Conservation (phyloP, 2,797 vertebrate genomes). For the Lateolabrax maculatus region DNA sequence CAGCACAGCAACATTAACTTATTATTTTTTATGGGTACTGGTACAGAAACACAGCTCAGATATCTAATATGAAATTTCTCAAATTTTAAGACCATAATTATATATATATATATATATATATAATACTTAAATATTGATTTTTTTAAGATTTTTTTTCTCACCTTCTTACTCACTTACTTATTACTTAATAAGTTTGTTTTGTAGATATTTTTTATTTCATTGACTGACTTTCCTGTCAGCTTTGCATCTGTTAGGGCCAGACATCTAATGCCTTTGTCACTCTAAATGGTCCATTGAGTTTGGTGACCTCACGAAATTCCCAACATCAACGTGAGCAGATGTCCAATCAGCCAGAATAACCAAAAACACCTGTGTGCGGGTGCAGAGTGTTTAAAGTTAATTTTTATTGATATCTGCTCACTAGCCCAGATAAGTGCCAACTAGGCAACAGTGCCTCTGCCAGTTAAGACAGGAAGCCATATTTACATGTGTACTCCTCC, state of each 20-base stretch:
- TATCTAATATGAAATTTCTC: background rate
- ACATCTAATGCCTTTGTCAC: background rate
- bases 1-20: background rate
- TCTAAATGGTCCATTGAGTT: background rate
- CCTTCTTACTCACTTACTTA: background rate
- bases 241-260: background rate
- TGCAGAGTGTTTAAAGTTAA: background rate
- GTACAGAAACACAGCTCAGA: background rate
- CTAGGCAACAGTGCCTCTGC: background rate
- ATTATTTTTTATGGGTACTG: slow-evolving; percentile 5
- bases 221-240: background rate
- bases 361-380: background rate
- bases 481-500: background rate
- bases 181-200: background rate
- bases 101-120: no score
- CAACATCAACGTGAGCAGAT: background rate
- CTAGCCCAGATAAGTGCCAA: background rate
- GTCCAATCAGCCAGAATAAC: background rate
- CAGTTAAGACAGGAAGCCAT: background rate
- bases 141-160: background rate
- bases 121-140: background rate
- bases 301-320: background rate
- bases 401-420: background rate
- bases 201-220: background rate
- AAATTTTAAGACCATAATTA: background rate